These are phyloP conservation scores for Schizaphis graminum DNA, from an alignment of 2,888 invertebrate species.

Conservation along the genomic window DNA sequence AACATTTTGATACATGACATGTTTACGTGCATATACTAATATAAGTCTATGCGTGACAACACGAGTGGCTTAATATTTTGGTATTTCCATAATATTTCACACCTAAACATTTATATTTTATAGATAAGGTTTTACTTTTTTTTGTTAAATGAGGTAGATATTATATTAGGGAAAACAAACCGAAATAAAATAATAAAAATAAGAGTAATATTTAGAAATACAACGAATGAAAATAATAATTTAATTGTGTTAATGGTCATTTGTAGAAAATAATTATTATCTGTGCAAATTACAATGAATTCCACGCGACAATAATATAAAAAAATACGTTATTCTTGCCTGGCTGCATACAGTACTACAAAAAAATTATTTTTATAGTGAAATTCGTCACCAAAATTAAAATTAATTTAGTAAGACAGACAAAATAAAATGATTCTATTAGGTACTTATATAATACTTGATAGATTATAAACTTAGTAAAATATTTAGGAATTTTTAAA, in stretches of 20 bases:
- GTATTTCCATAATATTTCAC: conserved; percentile 11
- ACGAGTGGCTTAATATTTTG: not conserved
- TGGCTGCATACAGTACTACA: not conserved
- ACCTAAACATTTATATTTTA: conserved; percentile 10
- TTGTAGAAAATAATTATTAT: not conserved
- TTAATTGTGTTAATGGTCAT: not conserved
- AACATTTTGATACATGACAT: not conserved
- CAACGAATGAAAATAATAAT: not conserved
- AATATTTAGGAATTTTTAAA: not conserved
- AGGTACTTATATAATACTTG: not conserved
- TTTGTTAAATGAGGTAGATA: not conserved
- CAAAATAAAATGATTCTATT: not conserved
- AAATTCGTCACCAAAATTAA: not conserved
- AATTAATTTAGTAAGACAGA: not conserved
- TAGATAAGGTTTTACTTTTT: not conserved
- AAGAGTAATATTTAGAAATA: not conserved
- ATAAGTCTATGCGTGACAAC: conserved; percentile 2
- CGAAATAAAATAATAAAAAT: not conserved
- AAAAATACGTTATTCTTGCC: not conserved
- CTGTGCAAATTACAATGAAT: not conserved
- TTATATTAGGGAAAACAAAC: not conserved
- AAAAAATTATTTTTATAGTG: not conserved
- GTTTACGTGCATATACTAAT: not conserved
- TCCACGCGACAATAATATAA: not conserved
- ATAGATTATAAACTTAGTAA: not conserved